Evolutionary conservation across 2,113 vertebrate genomes (phyloP), one percentile per base, ranked within the genome.

Genomic region (Erythrocercus mccallii): DNA sequence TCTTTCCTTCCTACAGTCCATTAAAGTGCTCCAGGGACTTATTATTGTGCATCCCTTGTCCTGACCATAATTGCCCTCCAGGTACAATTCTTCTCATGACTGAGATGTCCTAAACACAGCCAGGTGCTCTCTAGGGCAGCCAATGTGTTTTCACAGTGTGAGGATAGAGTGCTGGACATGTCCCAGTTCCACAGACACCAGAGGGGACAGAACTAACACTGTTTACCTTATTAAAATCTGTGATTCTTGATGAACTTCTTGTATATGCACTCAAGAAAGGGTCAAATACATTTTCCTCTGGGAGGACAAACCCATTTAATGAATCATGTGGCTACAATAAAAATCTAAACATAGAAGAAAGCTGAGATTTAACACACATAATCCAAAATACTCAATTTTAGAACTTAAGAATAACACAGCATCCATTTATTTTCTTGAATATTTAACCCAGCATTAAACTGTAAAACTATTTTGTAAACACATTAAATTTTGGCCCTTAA

Each of bases 21-120:
- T 98, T 97, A 97, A 97, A 97, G 97, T 96, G 96, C 98, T 96
- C 96, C 91, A 93, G 97, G 98, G 98, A 98, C 98, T 98, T 98
- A 97, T 97, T 97, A 98, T 86, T 95, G 96, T 94, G 96, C 96
- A 97, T 98, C 98, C 97, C 97, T 97, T 97, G 97, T 98, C 98
- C 98, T 97, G 97, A 96, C 96, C 97, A 89, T 98, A 98, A 98
- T 92, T 98, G 98, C 98, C 98, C 98, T 98, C 98, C 96, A 98
- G 98, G 98, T 98, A 98, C 98, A 96, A 96, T 94, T 97, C 92
- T 96, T 94, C 95, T 97, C 96, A 89, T 90, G 91, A 95, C 86
- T 83, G 96, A 94, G 92, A 91, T 69, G 94, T 92, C 97, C 96
- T 94, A 54, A 87, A 91, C 92, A 72, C 42, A 81, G 95, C 92